phyloP scores from a whole-genome alignment of 1,140 invertebrate species.

The Papilio xuthus region DNA sequence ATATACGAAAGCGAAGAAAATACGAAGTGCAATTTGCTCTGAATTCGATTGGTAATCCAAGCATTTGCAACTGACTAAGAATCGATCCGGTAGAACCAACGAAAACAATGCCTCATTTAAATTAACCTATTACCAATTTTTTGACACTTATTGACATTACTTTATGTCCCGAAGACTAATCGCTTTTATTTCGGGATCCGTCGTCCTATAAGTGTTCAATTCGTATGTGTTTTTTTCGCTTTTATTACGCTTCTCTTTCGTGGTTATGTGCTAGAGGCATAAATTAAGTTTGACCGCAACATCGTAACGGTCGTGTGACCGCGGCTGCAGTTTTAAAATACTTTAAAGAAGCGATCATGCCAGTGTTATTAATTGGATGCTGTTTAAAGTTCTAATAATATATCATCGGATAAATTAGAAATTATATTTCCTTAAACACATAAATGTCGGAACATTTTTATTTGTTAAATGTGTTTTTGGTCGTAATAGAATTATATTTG shows the following conservation, averaged over 20 bases:
- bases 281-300: background rate
- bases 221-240: background rate
- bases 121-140: no score
- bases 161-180: no score
- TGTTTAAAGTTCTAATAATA: constrained; percentile 6
- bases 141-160: no score
- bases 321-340: constrained; percentile 22
- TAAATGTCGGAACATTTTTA: background rate
- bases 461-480: no score
- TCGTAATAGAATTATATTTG: no score
- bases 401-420: background rate
- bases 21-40: background rate
- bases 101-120: background rate
- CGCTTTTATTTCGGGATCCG: background rate
- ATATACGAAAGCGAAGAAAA: background rate
- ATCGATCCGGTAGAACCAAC: background rate
- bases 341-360: constrained; percentile 1
- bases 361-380: constrained; percentile 21
- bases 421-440: background rate
- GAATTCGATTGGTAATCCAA: no score
- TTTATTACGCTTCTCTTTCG: background rate
- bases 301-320: background rate
- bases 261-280: background rate
- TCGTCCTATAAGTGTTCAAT: background rate
- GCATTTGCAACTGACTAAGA: background rate